Evolutionary conservation across 2,888 invertebrate species (phyloP), one percentile per base, ranked within the genome.

Genomic region (Balanococcus diminutus): DNA sequence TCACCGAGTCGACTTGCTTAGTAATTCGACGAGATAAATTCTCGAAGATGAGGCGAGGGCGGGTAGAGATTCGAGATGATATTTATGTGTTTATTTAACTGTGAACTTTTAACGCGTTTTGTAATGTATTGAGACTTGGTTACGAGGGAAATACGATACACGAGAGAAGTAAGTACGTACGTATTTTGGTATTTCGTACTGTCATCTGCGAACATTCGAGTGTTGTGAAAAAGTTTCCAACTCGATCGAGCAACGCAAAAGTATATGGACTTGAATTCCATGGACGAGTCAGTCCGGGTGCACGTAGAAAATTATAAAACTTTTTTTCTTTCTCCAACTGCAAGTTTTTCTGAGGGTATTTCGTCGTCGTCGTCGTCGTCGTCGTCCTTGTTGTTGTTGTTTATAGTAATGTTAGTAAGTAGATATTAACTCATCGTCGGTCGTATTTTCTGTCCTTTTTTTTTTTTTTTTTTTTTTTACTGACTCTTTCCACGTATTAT

Each of bases 261-360:
- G 25, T 67, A 67, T 67, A 51, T 4, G 28, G 25, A 67, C 25
- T 11, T 25, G 11, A 28, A 28, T 14, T 22, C 28, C 61, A 28
- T 51, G 51, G 42, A 42, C 42, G 14, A 42, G 56, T 56, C 5
- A 3, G 56, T 25, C 25, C 3, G 51, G 19, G n/a, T 51, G 28
- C 61, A n/a, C 61, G 14, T 25, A 67, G 61, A 28, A 67, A 67
- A 67, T 67, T 67, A 67, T 67, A 67, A 67, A 67, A 67, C 28
- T 67, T 67, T 67, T 51, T 36, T 36, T 36, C 36, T 36, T 36
- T 36, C 36, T 36, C 51, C 51, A 51, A 51, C 8, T 51, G 51
- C 51, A 19, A 51, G 19, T 51, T 19, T 19, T 19, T 51, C 51
- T n/a, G n/a, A n/a, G n/a, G 19, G 51, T 51, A 51, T 19, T 6